Evolutionary conservation across 2,113 vertebrate species (phyloP).

Genomic region (Dasyornis broadbenti): DNA sequence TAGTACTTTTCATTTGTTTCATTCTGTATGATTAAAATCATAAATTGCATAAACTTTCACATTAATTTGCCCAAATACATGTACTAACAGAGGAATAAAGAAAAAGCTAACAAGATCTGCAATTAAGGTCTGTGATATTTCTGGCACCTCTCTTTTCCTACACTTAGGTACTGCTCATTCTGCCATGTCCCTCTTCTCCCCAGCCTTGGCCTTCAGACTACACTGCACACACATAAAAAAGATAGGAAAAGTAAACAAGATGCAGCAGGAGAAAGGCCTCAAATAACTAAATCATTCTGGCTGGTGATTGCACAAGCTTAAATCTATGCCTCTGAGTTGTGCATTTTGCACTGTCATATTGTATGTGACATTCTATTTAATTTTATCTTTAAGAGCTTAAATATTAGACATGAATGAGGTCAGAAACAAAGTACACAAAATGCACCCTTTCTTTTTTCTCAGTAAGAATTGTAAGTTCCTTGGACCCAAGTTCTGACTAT

Average conservation of each 20-base stretch:
- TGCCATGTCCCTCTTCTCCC: not conserved
- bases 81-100: not conserved
- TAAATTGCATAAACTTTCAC: not conserved
- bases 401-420: not conserved
- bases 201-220: not conserved
- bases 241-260: not conserved
- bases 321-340: not conserved
- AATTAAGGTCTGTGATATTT: not conserved
- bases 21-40: not conserved
- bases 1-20: not conserved
- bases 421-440: not conserved
- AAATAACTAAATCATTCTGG: not conserved
- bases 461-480: not conserved
- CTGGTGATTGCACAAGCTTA: not conserved
- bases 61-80: not conserved
- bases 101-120: not conserved
- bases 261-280: not conserved
- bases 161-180: not conserved
- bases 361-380: not conserved
- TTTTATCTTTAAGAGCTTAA: not conserved
- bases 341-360: not conserved
- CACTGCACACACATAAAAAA: fast-evolving
- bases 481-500: not conserved
- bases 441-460: not conserved
- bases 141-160: not conserved